Evolutionary conservation across 2,797 vertebrate genomes (phyloP).

Genomic region (Melanotaenia trifasciata): DNA sequence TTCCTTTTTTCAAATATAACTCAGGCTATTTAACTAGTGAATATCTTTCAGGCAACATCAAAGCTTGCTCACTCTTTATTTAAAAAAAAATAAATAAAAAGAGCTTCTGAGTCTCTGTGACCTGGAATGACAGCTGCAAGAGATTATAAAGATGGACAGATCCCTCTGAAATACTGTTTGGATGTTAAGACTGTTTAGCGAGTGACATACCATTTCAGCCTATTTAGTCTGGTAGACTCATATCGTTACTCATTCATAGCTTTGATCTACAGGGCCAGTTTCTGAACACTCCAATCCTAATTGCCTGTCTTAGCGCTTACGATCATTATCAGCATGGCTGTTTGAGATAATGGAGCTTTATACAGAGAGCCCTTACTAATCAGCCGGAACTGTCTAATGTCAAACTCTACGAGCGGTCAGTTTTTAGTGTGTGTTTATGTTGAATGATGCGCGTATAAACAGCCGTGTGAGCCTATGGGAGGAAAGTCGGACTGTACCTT

Average conservation of each 20-base stretch:
- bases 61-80: slow-evolving; percentile 46
- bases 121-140: slow-evolving; percentile 43
- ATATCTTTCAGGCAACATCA: slow-evolving; percentile 62
- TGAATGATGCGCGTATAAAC: slow-evolving; percentile 5
- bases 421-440: slow-evolving; percentile 21
- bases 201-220: slow-evolving; percentile 64
- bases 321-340: slow-evolving; percentile 72
- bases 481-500: slow-evolving; percentile 15
- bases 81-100: slow-evolving; percentile 35
- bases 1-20: slow-evolving; percentile 58
- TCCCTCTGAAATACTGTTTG: slow-evolving; percentile 54
- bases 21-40: slow-evolving; percentile 54
- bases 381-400: slow-evolving; percentile 62
- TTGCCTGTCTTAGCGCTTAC: slow-evolving; percentile 76
- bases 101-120: slow-evolving; percentile 41
- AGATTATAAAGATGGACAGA: slow-evolving; percentile 63
- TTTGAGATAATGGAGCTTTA: slow-evolving; percentile 71
- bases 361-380: slow-evolving; percentile 56
- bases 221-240: slow-evolving; percentile 63
- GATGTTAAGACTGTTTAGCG: slow-evolving; percentile 58
- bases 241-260: slow-evolving; percentile 49
- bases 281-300: slow-evolving; percentile 69
- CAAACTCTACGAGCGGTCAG: slow-evolving; percentile 72
- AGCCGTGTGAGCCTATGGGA: slow-evolving; percentile 14
- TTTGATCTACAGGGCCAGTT: slow-evolving; percentile 66